These are phyloP conservation scores for Ceratitis capitata DNA, from an alignment of 1,140 invertebrate species.

Conservation along the genomic window DNA sequence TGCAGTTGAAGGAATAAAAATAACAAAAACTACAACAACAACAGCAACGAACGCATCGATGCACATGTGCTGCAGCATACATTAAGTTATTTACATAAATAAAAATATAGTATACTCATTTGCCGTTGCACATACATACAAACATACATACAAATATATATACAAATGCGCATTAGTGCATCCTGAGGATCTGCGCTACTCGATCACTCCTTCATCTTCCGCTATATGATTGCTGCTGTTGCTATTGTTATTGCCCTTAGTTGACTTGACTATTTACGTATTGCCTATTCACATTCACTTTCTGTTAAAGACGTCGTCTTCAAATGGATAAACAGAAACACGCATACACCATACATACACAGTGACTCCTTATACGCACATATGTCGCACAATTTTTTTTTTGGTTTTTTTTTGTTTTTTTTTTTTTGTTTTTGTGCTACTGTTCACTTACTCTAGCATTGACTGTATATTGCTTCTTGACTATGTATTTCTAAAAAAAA, in stretches of 20 bases:
- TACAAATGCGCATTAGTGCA: neutral
- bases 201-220: slow-evolving; percentile 22
- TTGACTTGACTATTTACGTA: neutral
- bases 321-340: neutral
- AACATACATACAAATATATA: neutral
- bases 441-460: neutral
- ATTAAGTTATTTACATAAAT: neutral
- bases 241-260: neutral
- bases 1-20: no score
- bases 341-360: neutral
- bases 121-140: neutral
- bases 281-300: slow-evolving; percentile 9
- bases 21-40: neutral
- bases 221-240: neutral
- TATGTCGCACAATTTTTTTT: neutral
- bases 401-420: neutral
- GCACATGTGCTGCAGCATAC: neutral
- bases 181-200: slow-evolving; percentile 19
- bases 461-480: neutral
- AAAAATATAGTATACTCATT: no score
- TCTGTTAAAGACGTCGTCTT: neutral
- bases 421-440: neutral
- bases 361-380: no score
- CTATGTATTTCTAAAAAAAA: slow-evolving; percentile 12
- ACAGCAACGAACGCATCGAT: neutral